Conservation (phyloP, 2,113 vertebrate genomes). For the Amblyornis subalaris region DNA sequence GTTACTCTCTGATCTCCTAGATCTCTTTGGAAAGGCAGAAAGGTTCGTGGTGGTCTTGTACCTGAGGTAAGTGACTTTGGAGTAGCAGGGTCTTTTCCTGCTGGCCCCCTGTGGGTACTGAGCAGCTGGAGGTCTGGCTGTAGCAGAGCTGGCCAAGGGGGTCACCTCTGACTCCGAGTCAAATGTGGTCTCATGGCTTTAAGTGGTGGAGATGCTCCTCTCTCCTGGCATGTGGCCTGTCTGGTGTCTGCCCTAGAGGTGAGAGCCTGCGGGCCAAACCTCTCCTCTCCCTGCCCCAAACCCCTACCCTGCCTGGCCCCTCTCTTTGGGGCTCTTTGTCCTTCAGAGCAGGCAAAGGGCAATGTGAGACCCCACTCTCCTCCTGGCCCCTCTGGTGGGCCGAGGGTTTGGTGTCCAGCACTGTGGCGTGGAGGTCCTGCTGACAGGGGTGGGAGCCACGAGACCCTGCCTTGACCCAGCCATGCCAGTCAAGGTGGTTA, state of each 20-base stretch:
- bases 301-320: background rate
- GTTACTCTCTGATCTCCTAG: background rate
- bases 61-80: background rate
- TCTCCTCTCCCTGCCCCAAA: background rate
- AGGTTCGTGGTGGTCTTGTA: background rate
- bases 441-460: background rate
- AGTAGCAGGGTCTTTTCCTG: background rate
- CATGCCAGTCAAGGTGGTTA: background rate
- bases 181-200: background rate
- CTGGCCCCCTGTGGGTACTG: background rate
- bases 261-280: background rate
- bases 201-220: background rate
- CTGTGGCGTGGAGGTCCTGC: background rate
- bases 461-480: rapidly evolving
- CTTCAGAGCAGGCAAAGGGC: background rate
- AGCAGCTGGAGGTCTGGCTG: background rate
- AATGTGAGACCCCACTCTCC: rapidly evolving
- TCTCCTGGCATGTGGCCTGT: rapidly evolving
- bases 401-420: background rate
- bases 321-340: background rate
- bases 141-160: background rate
- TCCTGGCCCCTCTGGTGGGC: background rate
- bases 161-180: rapidly evolving
- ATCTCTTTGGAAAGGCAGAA: background rate
- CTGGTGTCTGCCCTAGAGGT: background rate